A percentile compares a stretch with the other conserved stretches of the same genome.
Evolutionary conservation across 2,888 invertebrate genomes (phyloP).

Genomic region (Griposia aprilina): DNA sequence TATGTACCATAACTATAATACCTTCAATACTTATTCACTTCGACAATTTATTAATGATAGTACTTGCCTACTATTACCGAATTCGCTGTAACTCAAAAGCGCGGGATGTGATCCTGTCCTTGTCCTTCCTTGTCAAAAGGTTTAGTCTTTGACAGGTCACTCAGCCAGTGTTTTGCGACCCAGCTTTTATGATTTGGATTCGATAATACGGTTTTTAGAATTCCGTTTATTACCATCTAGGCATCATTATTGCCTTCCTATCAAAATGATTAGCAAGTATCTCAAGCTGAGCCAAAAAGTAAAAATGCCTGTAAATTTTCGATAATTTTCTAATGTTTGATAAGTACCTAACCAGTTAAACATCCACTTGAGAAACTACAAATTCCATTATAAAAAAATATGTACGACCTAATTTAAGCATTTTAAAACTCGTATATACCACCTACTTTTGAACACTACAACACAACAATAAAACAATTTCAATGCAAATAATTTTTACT

Average conservation of each 20-base stretch:
- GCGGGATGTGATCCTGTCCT: too few relatives aligned
- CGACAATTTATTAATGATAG: background rate
- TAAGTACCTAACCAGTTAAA: background rate
- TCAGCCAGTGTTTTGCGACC: too few relatives aligned
- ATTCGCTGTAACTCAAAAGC: background rate
- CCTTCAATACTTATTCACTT: background rate
- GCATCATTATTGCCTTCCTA: background rate
- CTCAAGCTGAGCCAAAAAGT: background rate
- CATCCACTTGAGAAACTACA: background rate
- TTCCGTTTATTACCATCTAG: too few relatives aligned
- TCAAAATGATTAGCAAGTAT: background rate
- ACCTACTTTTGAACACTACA: background rate
- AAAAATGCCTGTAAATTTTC: background rate
- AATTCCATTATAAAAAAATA: background rate
- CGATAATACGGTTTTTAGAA: too few relatives aligned
- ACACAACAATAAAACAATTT: conserved; percentile 18
- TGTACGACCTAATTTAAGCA: background rate
- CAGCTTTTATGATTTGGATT: too few relatives aligned
- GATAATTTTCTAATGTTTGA: background rate
- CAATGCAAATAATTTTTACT: background rate
- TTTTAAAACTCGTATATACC: background rate
- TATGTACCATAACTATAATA: background rate
- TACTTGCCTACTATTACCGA: background rate
- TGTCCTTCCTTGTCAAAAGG: too few relatives aligned
- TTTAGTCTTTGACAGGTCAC: too few relatives aligned